Evolutionary conservation across 1,140 invertebrate species (phyloP), one percentile per base, ranked within the genome.

Genomic region (Ladona fulva): DNA sequence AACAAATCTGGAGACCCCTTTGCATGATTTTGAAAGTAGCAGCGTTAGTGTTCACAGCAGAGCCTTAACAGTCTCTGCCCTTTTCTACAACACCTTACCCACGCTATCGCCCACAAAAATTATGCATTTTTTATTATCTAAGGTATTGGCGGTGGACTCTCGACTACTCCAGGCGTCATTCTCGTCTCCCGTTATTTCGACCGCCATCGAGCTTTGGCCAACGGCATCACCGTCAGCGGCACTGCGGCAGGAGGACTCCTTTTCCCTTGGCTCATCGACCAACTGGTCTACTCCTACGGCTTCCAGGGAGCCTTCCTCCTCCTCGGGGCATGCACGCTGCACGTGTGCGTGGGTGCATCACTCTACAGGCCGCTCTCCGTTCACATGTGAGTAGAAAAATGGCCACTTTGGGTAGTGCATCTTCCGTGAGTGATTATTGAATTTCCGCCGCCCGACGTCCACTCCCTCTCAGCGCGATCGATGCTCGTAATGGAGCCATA

Each of bases 171-270:
- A 0, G 92, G 92, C 0, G 92, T 94, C 42, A 90, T 93, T 0
- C 91, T 94, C 73, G 92, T 93, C 0, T 93, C 92, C 0, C 90
- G 92, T 76, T 94, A 94, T 81, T 94, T 94, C 79, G 90, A 93
- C 79, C 92, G 92, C 81, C 91, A 92, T 82, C 90, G 92, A 24
- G 92, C 92, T 0, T 80, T 93, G 78, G 92, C 92, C 0, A 94
- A 93, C 80, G 92, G 92, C 0, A 91, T 94, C 80, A 93, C 92
- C 81, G 91, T 93, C 42, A 93, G 92, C 22, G 92, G 93, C 14
- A 94, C 92, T 14, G 92, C 92, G 1, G 90, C 91, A 0, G 93
- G 93, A 0, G 92, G 91, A 81, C 93, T 94, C 80, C 88, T 93
- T 0, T 89, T 94, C 77, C 93, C 93, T 0, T 87, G 92, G 80